phyloP scores from a whole-genome alignment of 2,113 vertebrate genomes.

The Phodopus roborovskii region DNA sequence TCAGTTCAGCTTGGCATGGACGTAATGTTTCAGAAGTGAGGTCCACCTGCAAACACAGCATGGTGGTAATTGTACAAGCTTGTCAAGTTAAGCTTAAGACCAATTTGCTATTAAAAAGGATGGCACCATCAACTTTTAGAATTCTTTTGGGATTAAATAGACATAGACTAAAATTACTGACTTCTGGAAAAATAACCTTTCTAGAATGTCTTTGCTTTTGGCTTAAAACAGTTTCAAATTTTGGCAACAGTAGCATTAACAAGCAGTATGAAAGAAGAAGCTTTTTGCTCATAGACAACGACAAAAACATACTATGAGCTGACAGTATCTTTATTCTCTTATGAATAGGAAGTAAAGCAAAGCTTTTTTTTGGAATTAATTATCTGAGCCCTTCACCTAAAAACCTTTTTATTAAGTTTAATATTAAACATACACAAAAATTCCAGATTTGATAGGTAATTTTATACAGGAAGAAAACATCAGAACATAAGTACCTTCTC shows the following conservation, averaged over 20 bases:
- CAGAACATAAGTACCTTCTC: neutral
- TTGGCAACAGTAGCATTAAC: neutral
- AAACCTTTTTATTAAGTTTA: slow-evolving; percentile 31
- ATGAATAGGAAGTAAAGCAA: neutral
- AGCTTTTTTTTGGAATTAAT: slow-evolving; percentile 51
- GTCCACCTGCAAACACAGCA: neutral
- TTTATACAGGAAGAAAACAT: slow-evolving; percentile 1
- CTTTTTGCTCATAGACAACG: slow-evolving; percentile 6
- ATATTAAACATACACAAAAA: slow-evolving; percentile 13
- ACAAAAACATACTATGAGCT: neutral
- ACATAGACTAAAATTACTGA: slow-evolving; percentile 34
- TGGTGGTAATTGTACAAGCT: neutral
- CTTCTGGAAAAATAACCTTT: slow-evolving; percentile 52
- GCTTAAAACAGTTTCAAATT: slow-evolving; percentile 35
- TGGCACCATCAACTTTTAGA: neutral
- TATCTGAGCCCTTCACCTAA: neutral
- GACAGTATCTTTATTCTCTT: neutral
- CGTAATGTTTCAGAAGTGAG: neutral
- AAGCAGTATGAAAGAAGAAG: neutral
- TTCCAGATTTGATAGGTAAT: neutral
- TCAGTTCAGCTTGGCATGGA: neutral
- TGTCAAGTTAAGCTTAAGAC: neutral
- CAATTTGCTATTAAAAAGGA: neutral
- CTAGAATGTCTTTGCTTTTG: slow-evolving; percentile 18
- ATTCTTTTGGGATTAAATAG: slow-evolving; percentile 13